Evolutionary conservation across 2,113 vertebrate species (phyloP).

Genomic region (Elanus axillaris): DNA sequence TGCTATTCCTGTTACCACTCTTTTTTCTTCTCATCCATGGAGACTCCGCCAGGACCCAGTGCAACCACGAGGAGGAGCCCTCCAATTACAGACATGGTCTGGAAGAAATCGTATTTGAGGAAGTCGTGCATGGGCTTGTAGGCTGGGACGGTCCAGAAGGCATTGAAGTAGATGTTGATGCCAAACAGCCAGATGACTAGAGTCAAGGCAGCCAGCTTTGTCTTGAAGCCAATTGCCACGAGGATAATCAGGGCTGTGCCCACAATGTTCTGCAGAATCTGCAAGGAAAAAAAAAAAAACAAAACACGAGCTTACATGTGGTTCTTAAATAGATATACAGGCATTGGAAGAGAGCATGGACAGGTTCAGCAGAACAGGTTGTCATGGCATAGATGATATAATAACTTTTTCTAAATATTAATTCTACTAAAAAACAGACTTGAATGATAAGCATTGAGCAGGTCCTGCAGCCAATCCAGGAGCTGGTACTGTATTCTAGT

Average conservation of each 20-base stretch:
- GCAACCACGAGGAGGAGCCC: conserved; percentile 95
- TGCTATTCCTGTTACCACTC: conserved; percentile 83
- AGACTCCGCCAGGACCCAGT: conserved; percentile 94
- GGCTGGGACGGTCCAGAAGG: conserved; percentile 92
- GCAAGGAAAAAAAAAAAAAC: not conserved
- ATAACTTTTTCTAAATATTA: not conserved
- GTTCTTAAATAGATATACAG: not conserved
- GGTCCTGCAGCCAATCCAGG: not conserved
- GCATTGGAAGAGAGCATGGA: not conserved
- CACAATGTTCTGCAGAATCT: conserved; percentile 97
- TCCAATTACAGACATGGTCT: conserved; percentile 97
- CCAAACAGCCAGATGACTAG: conserved; percentile 94
- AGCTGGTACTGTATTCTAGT: not conserved
- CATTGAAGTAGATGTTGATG: conserved; percentile 97
- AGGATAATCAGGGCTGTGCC: conserved; percentile 93
- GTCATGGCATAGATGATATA: not conserved
- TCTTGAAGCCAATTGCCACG: conserved; percentile 96
- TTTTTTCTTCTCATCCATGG: conserved; percentile 99
- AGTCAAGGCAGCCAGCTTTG: conserved; percentile 93
- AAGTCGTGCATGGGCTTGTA: conserved; percentile 99
- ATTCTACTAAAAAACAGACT: not conserved
- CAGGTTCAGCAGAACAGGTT: not conserved
- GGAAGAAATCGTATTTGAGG: conserved; percentile 99
- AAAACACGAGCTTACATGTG: not conserved
- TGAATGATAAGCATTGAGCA: not conserved